Conservation (phyloP, 2,888 invertebrate species). For the Pseudanteris insignis region DNA sequence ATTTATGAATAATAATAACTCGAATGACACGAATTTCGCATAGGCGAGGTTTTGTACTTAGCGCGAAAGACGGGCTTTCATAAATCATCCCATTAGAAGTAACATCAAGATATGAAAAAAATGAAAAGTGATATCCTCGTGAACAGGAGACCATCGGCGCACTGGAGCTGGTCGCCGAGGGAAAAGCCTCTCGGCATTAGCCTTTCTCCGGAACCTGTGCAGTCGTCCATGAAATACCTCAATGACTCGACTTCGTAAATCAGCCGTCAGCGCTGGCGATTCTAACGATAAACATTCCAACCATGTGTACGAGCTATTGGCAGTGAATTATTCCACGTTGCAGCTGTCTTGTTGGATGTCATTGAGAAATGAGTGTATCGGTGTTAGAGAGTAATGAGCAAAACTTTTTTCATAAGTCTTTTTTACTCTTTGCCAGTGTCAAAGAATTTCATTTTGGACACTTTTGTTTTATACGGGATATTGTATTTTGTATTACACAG, state of each 20-base stretch:
- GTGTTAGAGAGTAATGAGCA: no score
- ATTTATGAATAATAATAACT: no score
- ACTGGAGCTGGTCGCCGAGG: slow-evolving; percentile 47
- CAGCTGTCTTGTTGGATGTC: no score
- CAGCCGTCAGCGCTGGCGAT: not conserved
- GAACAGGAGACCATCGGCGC: slow-evolving; percentile 61
- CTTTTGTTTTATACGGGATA: no score
- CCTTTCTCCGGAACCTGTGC: slow-evolving; percentile 46
- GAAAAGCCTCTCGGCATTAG: slow-evolving; percentile 50
- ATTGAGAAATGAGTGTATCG: no score
- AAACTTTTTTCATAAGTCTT: no score
- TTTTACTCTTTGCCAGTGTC: no score
- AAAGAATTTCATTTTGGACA: no score
- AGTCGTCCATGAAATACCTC: slow-evolving; percentile 23
- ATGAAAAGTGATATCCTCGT: slow-evolving; percentile 65
- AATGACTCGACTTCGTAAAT: slow-evolving; percentile 13
- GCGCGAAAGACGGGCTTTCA: slow-evolving; percentile 11
- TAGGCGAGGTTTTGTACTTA: not conserved
- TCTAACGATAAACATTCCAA: slow-evolving; percentile 4
- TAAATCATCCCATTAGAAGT: slow-evolving; percentile 43
- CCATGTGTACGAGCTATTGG: no score
- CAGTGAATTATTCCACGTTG: no score
- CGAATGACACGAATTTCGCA: not conserved
- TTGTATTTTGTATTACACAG: no score
- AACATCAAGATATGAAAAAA: slow-evolving; percentile 61